Percentiles rank a stretch among this genome's conserved stretches.
These are phyloP conservation scores for Syrphus vitripennis DNA, from an alignment of 2,888 invertebrate genomes.

Conservation along the genomic window DNA sequence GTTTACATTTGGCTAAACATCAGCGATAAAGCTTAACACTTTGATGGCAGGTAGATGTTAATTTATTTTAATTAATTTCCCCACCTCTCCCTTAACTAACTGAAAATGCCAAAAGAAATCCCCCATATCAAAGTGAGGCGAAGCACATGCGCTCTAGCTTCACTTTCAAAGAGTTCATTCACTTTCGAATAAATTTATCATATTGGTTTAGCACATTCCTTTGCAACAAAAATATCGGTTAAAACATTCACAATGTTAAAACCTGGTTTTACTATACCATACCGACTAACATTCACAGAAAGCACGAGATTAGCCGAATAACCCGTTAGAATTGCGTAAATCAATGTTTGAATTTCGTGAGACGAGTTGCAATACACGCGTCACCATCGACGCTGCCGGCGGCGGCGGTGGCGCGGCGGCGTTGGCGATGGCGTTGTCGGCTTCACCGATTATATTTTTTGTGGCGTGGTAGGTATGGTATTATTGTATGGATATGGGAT, in stretches of 20 bases:
- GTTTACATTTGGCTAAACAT: constrained; percentile 2
- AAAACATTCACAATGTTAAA: background rate
- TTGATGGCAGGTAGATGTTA: constrained; percentile 15
- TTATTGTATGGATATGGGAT: background rate
- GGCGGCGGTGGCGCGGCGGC: background rate
- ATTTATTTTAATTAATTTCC: constrained; percentile 6
- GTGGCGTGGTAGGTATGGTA: too few species aligned
- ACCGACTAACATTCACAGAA: background rate
- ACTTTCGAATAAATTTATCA: constrained; percentile 43
- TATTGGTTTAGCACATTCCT: constrained; percentile 1
- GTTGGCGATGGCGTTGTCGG: too few species aligned
- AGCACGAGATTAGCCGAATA: constrained; percentile 20
- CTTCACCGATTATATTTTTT: background rate
- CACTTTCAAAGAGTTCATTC: constrained; percentile 61
- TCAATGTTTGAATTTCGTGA: constrained; percentile 43
- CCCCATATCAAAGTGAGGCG: background rate
- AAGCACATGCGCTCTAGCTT: background rate
- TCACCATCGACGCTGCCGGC: background rate
- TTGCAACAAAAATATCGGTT: constrained; percentile 1
- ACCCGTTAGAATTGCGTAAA: constrained; percentile 65
- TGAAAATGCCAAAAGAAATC: background rate
- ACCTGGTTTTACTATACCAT: constrained; percentile 20
- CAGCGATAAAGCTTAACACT: constrained; percentile 2
- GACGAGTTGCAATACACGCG: constrained; percentile 49
- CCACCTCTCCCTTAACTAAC: background rate